Conservation (phyloP, 2,113 vertebrate genomes). For the Otocyon megalotis region DNA sequence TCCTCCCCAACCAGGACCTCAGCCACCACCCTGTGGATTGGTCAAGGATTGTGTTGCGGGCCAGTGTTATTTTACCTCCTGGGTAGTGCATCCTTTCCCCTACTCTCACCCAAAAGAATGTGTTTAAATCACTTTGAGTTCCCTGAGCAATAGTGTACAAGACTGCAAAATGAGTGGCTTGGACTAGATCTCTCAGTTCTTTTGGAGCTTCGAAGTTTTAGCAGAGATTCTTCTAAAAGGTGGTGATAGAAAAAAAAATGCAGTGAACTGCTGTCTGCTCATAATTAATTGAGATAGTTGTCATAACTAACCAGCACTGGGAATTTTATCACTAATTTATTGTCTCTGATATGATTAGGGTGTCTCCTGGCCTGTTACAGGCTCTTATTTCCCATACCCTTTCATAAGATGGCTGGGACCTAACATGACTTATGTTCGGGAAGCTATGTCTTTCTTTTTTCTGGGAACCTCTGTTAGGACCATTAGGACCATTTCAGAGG, state of each 20-base stretch:
- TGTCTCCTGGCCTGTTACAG: not conserved
- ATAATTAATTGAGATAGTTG: conserved; percentile 36
- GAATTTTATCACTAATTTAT: not conserved
- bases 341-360: not conserved
- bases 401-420: not conserved
- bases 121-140: conserved; percentile 14
- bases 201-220: conserved; percentile 34
- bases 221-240: not conserved
- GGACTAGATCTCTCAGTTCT: not conserved
- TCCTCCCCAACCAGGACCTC: not conserved
- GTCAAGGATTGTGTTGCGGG: not conserved
- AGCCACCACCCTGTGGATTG: not conserved
- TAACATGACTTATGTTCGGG: not conserved
- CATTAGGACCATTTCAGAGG: not conserved
- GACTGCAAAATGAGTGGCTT: conserved; percentile 15
- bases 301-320: not conserved
- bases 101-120: not conserved
- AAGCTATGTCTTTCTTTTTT: not conserved
- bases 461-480: not conserved
- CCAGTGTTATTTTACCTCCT: not conserved
- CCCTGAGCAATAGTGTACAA: not conserved
- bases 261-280: not conserved
- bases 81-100: not conserved
- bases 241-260: conserved; percentile 9
- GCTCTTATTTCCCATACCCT: not conserved